These are phyloP conservation scores for Sitta carolinensis DNA, from an alignment of 2,797 vertebrate genomes.

Conservation along the genomic window DNA sequence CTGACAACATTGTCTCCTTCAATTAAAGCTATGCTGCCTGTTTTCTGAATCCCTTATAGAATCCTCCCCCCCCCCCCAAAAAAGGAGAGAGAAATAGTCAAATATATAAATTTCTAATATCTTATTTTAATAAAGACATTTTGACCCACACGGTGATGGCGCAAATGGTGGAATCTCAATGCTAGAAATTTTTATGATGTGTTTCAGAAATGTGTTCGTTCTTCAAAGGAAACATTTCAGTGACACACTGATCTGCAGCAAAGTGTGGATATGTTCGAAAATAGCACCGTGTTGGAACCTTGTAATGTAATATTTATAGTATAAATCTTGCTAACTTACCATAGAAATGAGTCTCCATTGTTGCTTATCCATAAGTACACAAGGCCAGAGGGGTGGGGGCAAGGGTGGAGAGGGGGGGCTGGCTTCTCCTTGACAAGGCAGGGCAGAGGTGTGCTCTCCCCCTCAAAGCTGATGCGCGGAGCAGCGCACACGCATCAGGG, in stretches of 20 bases:
- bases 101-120: constrained; percentile 27
- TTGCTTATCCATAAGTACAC: constrained; percentile 37
- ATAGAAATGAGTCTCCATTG: constrained; percentile 53
- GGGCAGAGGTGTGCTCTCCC: constrained; percentile 9
- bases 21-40: constrained; percentile 39
- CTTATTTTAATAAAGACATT: constrained; percentile 45
- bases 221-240: constrained; percentile 50
- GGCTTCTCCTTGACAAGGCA: background rate
- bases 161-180: background rate
- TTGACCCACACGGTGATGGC: background rate
- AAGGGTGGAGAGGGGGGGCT: background rate
- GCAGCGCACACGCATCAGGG: background rate
- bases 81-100: background rate
- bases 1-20: constrained; percentile 65
- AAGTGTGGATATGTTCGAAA: constrained; percentile 27
- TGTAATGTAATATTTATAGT: constrained; percentile 58
- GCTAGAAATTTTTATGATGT: constrained; percentile 31
- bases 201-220: constrained; percentile 15
- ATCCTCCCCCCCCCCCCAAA: background rate
- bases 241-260: constrained; percentile 28
- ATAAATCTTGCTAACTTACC: constrained; percentile 42
- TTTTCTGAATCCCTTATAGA: background rate
- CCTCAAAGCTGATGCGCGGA: background rate
- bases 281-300: background rate
- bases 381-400: constrained; percentile 6